Conservation (phyloP, 2,797 vertebrate genomes). For the Cryptoblepharus egeriae region DNA sequence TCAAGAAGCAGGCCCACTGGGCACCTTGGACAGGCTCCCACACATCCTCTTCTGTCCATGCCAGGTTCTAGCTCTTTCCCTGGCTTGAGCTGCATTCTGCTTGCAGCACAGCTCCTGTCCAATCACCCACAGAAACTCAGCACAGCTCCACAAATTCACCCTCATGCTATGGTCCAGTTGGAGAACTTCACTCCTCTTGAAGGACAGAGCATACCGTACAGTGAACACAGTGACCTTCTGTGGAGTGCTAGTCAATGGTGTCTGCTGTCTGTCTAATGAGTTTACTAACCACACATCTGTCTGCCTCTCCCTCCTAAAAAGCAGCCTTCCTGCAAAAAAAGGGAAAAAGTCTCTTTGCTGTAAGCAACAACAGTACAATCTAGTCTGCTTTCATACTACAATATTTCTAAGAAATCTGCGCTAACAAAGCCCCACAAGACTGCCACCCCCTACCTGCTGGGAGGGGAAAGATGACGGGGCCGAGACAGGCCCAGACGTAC, state of each 20-base stretch:
- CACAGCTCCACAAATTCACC: not conserved
- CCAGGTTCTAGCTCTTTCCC: slow-evolving; percentile 20
- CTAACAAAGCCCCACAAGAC: not conserved
- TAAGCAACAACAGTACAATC: not conserved
- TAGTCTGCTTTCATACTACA: not conserved
- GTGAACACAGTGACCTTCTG: not conserved
- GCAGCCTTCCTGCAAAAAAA: not conserved
- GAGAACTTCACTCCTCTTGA: not conserved
- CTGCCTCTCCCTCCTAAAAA: not conserved
- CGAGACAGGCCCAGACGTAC: not conserved
- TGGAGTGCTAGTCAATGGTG: no score
- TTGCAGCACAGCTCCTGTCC: slow-evolving; percentile 7
- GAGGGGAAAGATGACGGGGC: not conserved
- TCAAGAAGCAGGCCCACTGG: not conserved
- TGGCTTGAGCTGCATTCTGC: not conserved
- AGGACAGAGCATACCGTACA: not conserved
- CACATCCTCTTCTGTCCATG: not conserved
- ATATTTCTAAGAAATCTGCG: not conserved
- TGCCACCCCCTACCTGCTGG: not conserved
- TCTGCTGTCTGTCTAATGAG: not conserved
- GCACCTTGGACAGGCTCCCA: not conserved
- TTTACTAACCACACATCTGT: not conserved
- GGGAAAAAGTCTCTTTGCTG: not conserved
- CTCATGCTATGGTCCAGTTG: not conserved
- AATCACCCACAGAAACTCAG: not conserved